phyloP scores from a whole-genome alignment of 1,140 invertebrate genomes.

The Penaeus vannamei region DNA sequence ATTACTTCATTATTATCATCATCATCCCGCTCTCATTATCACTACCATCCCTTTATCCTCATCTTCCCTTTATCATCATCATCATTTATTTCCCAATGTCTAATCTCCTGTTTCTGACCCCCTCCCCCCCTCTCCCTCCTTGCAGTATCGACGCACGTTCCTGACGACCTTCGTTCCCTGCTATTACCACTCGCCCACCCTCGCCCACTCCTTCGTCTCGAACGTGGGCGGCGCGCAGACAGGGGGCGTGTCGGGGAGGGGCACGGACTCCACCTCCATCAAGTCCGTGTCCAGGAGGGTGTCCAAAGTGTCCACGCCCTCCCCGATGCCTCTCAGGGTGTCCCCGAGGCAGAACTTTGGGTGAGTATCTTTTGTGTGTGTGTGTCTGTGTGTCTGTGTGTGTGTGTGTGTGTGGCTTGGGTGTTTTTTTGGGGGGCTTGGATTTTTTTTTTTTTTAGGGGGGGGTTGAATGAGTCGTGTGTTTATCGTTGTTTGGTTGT shows the following conservation, averaged over 20 bases:
- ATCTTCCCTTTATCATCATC: no score
- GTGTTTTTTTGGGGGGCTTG: no score
- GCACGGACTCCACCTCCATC: constrained; percentile 36
- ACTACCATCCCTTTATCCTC: no score
- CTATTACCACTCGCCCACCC: constrained; percentile 47
- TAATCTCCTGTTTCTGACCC: background rate
- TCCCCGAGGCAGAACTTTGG: constrained; percentile 1
- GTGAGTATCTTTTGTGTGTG: background rate
- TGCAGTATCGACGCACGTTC: constrained; percentile 80
- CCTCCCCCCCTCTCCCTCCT: background rate
- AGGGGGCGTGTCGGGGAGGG: background rate
- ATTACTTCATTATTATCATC: no score
- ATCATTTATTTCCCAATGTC: no score
- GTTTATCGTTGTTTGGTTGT: no score
- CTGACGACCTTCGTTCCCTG: constrained; percentile 77
- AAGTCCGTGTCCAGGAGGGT: constrained; percentile 37
- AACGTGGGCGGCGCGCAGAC: background rate
- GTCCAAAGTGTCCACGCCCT: constrained; percentile 51
- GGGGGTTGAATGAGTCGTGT: no score
- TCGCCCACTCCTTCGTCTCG: constrained; percentile 49
- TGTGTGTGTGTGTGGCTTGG: no score
- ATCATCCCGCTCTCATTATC: no score
- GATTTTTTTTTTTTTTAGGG: no score
- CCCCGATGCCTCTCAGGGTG: constrained; percentile 43
- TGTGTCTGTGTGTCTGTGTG: no score